Percentiles rank a stretch among this genome's conserved stretches.
Conservation (phyloP, 1,140 invertebrate genomes). For the Papilio xuthus region DNA sequence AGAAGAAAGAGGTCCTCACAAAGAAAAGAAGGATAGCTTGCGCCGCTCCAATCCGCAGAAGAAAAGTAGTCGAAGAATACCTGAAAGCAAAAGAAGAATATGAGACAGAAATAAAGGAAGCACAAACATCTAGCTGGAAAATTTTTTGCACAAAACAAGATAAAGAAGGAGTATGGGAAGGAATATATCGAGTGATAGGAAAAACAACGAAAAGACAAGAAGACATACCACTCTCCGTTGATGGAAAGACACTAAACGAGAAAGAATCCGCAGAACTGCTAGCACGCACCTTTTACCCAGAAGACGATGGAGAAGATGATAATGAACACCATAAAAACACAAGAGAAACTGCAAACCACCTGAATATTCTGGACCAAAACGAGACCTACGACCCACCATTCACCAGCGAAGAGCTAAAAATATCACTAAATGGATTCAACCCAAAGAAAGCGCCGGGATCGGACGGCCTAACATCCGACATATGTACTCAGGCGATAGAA, state of each 20-base stretch:
- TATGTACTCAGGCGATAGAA: neutral
- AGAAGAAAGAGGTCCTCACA: neutral
- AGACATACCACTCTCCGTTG: neutral
- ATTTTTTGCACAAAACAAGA: conserved; percentile 15
- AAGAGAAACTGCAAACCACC: too few species aligned
- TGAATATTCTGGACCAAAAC: too few species aligned
- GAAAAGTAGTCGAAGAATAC: neutral
- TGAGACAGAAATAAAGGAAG: neutral
- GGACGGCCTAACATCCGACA: conserved; percentile 19
- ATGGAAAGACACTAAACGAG: neutral
- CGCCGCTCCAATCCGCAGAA: neutral
- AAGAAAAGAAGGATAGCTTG: neutral
- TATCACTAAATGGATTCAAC: too few species aligned
- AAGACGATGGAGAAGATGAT: too few species aligned
- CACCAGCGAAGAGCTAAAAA: too few species aligned
- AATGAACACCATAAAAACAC: too few species aligned
- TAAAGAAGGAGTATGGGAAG: neutral
- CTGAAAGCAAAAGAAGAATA: neutral
- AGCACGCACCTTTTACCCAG: conserved; percentile 6
- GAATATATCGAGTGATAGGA: neutral
- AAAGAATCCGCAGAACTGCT: neutral
- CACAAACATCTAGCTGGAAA: conserved; percentile 7
- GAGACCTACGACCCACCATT: neutral
- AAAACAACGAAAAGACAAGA: neutral
- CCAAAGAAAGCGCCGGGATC: neutral